Conservation (phyloP, 2,113 vertebrate species). For the Aramus guarauna region DNA sequence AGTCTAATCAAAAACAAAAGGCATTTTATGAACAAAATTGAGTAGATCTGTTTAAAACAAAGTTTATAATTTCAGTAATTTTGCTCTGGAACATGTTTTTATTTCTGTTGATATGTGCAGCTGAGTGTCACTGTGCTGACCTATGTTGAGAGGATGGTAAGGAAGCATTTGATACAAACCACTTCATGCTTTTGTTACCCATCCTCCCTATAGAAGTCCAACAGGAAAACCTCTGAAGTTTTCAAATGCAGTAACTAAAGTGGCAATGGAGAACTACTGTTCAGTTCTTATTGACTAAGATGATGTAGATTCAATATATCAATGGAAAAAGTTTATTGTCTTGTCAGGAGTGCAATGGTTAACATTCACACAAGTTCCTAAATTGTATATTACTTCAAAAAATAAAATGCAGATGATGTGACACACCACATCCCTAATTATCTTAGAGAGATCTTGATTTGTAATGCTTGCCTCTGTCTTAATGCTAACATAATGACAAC, state of each 20-base stretch:
- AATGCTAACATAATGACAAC: background rate
- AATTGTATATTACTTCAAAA: background rate
- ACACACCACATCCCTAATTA: background rate
- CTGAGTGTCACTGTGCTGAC: background rate
- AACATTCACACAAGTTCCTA: background rate
- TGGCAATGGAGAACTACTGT: background rate
- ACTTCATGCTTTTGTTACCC: background rate
- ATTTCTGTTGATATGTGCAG: background rate
- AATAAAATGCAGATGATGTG: background rate
- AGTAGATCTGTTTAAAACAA: background rate
- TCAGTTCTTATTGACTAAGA: background rate
- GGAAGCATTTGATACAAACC: background rate
- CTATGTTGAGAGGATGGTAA: background rate
- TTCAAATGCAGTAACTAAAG: background rate
- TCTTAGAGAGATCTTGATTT: background rate
- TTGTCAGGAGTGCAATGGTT: background rate
- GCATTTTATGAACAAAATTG: background rate
- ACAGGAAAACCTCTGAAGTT: background rate
- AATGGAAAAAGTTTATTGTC: background rate
- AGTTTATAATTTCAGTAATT: background rate
- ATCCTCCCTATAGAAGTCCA: background rate
- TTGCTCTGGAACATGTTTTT: background rate
- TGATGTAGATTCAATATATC: background rate
- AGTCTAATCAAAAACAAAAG: background rate
- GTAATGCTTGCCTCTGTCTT: background rate